Evolutionary conservation across 1,140 invertebrate genomes (phyloP), one percentile per base, ranked within the genome.

Genomic region (Zaprionus capensis): DNA sequence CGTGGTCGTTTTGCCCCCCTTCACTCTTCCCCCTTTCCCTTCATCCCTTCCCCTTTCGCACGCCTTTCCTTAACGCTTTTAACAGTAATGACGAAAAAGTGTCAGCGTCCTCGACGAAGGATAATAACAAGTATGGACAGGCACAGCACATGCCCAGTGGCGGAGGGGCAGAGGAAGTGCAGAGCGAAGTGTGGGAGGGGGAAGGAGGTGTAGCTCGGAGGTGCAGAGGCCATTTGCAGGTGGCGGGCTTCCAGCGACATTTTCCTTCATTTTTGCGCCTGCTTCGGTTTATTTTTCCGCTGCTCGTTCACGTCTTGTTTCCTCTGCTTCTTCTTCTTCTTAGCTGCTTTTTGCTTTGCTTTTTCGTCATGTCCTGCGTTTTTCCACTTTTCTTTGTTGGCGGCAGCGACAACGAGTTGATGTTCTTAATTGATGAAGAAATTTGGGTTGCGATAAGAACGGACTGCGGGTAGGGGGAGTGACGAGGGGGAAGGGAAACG

Each of bases 51-150:
- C 57, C 59, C 58, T 22, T 14, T 22, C 44, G 57, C 56, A 68
- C 56, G 71, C 68, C 61, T 82, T 91, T 78, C 78, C 87, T 86
- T 91, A 91, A 87, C 83, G 87, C 87, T 91, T 91, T 91, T 86
- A 91, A 81, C 87, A 78, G 83, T 91, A 91, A 91, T 91, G 87
- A 91, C 87, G 87, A 91, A 91, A 91, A 91, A 91, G 87, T 91
- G 87, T 91, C 87, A 91, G 87, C 87, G 76, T 91, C 87, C 87
- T 91, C 83, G 81, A 85, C 78, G 85, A 85, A 90, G 85, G 85
- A 88, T 88, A 88, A 88, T 88, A 88, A 90, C 85, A 90, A 85
- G 85, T 85, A 88, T 88, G 85, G 85, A 90, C 85, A 88, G 85
- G 74, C 84, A 80, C 69, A 68, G 66, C 41, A 80, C 44, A 63